These are phyloP conservation scores for Linnaemya tessellans DNA, from an alignment of 2,888 invertebrate genomes.

Conservation along the genomic window DNA sequence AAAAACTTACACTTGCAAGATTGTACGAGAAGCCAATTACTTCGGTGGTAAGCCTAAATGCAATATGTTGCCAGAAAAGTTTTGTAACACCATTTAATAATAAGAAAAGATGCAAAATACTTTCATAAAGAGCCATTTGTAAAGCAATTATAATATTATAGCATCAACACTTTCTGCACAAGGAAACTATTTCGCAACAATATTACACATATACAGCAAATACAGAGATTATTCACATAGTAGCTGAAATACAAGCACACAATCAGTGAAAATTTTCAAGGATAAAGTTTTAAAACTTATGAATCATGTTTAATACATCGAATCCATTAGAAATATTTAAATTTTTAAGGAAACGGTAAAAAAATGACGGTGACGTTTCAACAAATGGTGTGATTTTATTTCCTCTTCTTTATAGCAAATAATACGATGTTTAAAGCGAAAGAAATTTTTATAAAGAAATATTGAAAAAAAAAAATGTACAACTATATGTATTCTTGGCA, in stretches of 20 bases:
- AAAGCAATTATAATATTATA: conserved; percentile 67
- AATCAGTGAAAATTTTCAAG: conserved; percentile 17
- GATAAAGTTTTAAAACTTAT: conserved; percentile 63
- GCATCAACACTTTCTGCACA: conserved; percentile 55
- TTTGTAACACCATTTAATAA: conserved; percentile 70
- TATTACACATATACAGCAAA: conserved; percentile 1
- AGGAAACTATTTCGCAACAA: conserved; percentile 10
- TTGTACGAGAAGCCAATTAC: conserved; percentile 58
- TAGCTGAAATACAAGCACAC: neutral
- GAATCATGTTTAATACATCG: conserved; percentile 49
- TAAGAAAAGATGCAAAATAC: conserved; percentile 61
- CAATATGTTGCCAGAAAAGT: conserved; percentile 73
- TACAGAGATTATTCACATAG: neutral
- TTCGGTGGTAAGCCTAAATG: conserved; percentile 69
- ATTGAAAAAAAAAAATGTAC: neutral
- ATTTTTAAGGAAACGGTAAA: conserved; percentile 41
- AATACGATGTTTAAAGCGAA: neutral
- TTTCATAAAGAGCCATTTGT: conserved; percentile 63
- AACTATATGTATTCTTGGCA: neutral
- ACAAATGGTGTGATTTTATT: neutral
- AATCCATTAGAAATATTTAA: conserved; percentile 37
- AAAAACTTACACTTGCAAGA: neutral
- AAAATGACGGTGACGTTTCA: neutral
- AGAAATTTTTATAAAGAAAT: neutral
- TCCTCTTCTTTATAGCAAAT: neutral